Evolutionary conservation across 2,797 vertebrate species (phyloP).

Genomic region (Notamacropus eugenii): DNA sequence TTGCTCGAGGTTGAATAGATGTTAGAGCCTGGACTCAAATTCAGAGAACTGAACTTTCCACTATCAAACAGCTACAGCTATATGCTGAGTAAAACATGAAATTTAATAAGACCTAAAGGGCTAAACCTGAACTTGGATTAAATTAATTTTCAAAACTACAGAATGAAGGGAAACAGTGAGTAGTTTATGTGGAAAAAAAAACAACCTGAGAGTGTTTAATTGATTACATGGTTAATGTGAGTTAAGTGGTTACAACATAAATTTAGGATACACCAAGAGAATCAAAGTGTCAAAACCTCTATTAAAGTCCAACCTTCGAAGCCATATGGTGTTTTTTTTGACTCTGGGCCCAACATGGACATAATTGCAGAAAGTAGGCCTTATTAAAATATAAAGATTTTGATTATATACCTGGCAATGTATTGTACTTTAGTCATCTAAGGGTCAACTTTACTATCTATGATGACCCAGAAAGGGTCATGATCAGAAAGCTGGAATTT

Average conservation of each 20-base stretch:
- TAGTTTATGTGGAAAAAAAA: not conserved
- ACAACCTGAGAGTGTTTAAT: not conserved
- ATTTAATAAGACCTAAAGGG: not conserved
- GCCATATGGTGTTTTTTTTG: too few relatives aligned
- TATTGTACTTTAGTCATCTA: too few relatives aligned
- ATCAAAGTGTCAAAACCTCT: too few relatives aligned
- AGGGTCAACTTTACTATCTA: too few relatives aligned
- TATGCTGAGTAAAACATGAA: not conserved
- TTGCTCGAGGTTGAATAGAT: not conserved
- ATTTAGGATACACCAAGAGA: too few relatives aligned
- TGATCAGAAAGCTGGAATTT: too few relatives aligned
- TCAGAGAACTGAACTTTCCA: not conserved
- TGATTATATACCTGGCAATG: too few relatives aligned
- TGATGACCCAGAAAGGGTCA: too few relatives aligned
- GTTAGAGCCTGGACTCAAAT: not conserved
- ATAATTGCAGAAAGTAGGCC: too few relatives aligned
- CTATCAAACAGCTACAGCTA: not conserved
- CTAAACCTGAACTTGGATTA: not conserved
- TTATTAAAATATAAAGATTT: too few relatives aligned
- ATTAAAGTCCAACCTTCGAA: too few relatives aligned
- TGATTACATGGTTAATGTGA: not conserved
- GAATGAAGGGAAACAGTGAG: not conserved
- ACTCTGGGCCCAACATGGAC: not conserved
- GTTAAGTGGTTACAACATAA: not conserved
- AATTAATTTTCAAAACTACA: not conserved